These are phyloP conservation scores for Cercopithecus petaurista DNA, from an alignment of 2,797 vertebrate genomes.

Conservation along the genomic window DNA sequence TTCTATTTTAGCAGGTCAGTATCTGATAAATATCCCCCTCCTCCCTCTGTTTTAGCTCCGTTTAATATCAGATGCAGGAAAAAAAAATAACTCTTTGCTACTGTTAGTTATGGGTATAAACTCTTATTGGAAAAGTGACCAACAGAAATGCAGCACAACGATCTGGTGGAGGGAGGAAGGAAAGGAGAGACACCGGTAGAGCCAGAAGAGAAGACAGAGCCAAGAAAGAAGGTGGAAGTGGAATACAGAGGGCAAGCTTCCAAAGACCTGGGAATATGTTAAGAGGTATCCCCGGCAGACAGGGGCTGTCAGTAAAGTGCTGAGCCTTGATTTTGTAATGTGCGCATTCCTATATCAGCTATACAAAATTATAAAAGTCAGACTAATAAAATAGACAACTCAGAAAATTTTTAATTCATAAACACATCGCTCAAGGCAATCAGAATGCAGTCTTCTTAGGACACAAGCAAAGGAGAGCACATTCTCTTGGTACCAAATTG, in stretches of 20 bases:
- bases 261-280: not conserved
- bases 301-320: not conserved
- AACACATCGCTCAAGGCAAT: conserved; percentile 1
- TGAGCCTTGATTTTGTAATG: not conserved
- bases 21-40: not conserved
- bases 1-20: not conserved
- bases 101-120: not conserved
- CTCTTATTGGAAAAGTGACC: not conserved
- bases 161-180: too few relatives aligned
- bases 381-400: conserved; percentile 29
- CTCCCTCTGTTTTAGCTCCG: not conserved
- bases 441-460: not conserved
- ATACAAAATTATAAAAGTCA: not conserved
- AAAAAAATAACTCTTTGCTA: not conserved
- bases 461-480: not conserved
- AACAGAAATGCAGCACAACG: not conserved
- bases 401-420: conserved; percentile 28
- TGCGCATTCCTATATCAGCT: not conserved
- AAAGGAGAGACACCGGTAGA: not conserved
- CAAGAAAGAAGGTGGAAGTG: not conserved
- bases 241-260: not conserved
- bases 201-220: not conserved
- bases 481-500: not conserved
- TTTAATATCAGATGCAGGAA: not conserved
- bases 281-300: not conserved